phyloP scores from a whole-genome alignment of 2,113 vertebrate species.

The Herpetotheres cachinnans region DNA sequence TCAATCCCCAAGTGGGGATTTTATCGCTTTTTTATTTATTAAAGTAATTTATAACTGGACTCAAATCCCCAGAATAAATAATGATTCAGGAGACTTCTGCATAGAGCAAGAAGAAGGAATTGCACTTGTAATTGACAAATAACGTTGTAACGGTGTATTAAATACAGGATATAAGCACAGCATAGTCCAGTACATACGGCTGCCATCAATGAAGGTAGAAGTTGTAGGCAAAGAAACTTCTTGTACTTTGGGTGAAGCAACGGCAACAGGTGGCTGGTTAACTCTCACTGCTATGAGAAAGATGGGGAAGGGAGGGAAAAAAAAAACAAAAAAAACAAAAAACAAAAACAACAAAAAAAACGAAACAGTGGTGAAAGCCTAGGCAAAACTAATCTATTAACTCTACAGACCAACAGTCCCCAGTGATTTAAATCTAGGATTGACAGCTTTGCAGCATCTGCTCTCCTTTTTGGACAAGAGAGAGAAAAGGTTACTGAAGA shows the following conservation, averaged over 20 bases:
- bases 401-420: neutral
- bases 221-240: slow-evolving; percentile 72
- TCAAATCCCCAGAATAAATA: neutral
- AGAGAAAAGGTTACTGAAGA: neutral
- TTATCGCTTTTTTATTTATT: neutral
- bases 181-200: slow-evolving; percentile 70
- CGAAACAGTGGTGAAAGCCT: neutral
- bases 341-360: fast-evolving
- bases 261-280: slow-evolving; percentile 74
- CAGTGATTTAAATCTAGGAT: neutral
- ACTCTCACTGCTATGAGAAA: slow-evolving; percentile 59
- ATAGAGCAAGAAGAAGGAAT: neutral
- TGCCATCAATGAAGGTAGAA: slow-evolving; percentile 77
- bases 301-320: fast-evolving
- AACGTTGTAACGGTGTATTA: neutral
- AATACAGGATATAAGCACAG: neutral
- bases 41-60: neutral
- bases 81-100: neutral
- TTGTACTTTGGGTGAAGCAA: slow-evolving; percentile 74
- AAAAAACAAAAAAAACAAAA: fast-evolving
- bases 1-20: neutral
- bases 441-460: neutral
- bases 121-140: neutral
- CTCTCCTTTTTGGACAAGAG: neutral
- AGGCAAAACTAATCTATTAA: neutral